phyloP scores from a whole-genome alignment of 2,888 invertebrate species.

The Notocelia uddmanniana region DNA sequence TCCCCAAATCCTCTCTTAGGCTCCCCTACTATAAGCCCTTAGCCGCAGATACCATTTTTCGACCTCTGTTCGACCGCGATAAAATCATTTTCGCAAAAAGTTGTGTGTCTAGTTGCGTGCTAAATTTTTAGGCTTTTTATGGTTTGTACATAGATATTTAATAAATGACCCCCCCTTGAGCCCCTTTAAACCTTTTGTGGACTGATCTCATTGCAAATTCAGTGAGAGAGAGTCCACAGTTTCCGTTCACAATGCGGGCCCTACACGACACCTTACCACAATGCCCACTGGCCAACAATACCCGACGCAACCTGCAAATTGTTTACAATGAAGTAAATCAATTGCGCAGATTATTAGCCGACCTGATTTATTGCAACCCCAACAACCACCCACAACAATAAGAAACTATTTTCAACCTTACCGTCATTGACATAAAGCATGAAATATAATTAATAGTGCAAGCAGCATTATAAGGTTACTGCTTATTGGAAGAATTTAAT shows the following conservation, averaged over 20 bases:
- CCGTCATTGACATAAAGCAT: neutral
- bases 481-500: slow-evolving; percentile 46
- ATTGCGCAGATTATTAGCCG: slow-evolving; percentile 53
- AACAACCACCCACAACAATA: slow-evolving; percentile 19
- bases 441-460: neutral
- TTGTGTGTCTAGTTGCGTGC: too few relatives aligned
- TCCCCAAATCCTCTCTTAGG: too few relatives aligned
- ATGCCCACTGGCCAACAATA: slow-evolving; percentile 63
- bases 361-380: slow-evolving; percentile 54
- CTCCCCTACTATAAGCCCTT: too few relatives aligned
- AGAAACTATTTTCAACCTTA: slow-evolving; percentile 16
- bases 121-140: too few relatives aligned
- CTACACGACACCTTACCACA: slow-evolving; percentile 58
- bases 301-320: slow-evolving; percentile 59
- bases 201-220: too few relatives aligned
- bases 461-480: slow-evolving; percentile 28
- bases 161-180: too few relatives aligned
- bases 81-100: too few relatives aligned
- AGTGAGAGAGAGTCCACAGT: slow-evolving; percentile 3
- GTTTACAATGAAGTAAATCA: slow-evolving; percentile 62
- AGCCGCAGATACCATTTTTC: too few relatives aligned
- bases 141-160: too few relatives aligned
- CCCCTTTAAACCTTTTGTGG: too few relatives aligned
- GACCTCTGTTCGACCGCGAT: too few relatives aligned
- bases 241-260: slow-evolving; percentile 50